These are phyloP conservation scores for Rhagonycha lutea DNA, from an alignment of 2,888 invertebrate genomes.

Conservation along the genomic window DNA sequence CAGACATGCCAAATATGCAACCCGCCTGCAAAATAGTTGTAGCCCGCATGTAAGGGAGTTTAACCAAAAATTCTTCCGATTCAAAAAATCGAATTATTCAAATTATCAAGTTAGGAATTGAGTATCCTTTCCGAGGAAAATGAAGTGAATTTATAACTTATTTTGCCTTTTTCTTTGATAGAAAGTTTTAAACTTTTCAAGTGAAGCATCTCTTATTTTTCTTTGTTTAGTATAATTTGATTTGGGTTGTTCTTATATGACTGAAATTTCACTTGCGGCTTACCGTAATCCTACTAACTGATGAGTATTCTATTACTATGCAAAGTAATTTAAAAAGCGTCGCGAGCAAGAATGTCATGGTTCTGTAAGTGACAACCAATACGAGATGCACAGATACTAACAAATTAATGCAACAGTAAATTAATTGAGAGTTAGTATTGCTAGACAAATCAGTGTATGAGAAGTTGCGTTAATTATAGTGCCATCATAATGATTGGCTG, in stretches of 20 bases:
- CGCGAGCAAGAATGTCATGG: conserved; percentile 7
- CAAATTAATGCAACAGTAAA: conserved; percentile 27
- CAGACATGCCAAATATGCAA: too few species aligned
- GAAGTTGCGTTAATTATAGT: conserved; percentile 22
- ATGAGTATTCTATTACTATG: not conserved
- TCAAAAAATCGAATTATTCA: too few species aligned
- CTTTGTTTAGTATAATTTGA: not conserved
- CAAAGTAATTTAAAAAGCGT: not conserved
- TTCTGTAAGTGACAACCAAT: conserved; percentile 18
- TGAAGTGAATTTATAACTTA: too few species aligned
- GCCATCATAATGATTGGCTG: conserved; percentile 21
- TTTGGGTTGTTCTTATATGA: not conserved
- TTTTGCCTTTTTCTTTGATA: too few species aligned
- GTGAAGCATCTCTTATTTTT: not conserved
- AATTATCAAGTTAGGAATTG: too few species aligned
- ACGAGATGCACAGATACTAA: conserved; percentile 18
- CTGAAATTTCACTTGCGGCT: not conserved
- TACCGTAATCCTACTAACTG: not conserved
- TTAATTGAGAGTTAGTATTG: conserved; percentile 22
- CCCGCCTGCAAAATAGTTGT: too few species aligned
- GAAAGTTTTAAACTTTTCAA: not conserved
- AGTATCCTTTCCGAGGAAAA: too few species aligned
- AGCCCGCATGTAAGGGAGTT: too few species aligned
- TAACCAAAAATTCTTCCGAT: too few species aligned
- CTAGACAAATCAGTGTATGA: conserved; percentile 29